phyloP scores from a whole-genome alignment of 1,140 invertebrate genomes.

The Gryllus bimaculatus region DNA sequence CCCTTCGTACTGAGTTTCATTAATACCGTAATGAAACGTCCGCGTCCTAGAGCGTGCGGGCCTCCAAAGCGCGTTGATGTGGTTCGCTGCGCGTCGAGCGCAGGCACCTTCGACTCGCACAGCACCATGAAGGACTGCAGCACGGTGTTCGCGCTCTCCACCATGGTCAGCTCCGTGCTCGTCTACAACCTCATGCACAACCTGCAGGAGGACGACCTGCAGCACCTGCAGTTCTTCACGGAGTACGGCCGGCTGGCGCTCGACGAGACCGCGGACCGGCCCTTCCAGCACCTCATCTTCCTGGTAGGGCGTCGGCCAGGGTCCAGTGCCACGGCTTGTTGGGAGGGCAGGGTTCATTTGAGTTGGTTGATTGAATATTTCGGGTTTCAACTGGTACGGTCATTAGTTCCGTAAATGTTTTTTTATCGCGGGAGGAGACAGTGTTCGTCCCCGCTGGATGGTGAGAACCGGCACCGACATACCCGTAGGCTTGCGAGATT shows the following conservation, averaged over 20 bases:
- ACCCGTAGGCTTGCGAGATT: no score
- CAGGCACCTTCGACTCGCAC: neutral
- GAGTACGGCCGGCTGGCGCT: neutral
- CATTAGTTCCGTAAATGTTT: no score
- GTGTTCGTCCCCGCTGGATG: no score
- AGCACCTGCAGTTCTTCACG: neutral
- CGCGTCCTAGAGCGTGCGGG: neutral
- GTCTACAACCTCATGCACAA: conserved; percentile 3
- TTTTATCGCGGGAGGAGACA: no score
- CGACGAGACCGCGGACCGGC: neutral
- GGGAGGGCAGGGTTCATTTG: no score
- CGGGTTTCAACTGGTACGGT: no score
- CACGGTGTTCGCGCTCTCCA: neutral
- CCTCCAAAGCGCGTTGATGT: neutral
- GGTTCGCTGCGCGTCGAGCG: neutral
- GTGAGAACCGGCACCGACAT: no score
- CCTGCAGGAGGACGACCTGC: neutral
- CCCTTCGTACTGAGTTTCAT: neutral
- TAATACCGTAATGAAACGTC: neutral
- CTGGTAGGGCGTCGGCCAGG: neutral
- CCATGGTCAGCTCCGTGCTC: neutral
- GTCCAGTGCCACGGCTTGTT: no score
- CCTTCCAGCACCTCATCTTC: neutral
- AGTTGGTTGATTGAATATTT: no score
- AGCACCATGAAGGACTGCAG: neutral